A percentile compares a stretch with the other conserved stretches of the same genome.
Evolutionary conservation across 2,888 invertebrate species (phyloP).

Genomic region (Mythimna albipuncta): DNA sequence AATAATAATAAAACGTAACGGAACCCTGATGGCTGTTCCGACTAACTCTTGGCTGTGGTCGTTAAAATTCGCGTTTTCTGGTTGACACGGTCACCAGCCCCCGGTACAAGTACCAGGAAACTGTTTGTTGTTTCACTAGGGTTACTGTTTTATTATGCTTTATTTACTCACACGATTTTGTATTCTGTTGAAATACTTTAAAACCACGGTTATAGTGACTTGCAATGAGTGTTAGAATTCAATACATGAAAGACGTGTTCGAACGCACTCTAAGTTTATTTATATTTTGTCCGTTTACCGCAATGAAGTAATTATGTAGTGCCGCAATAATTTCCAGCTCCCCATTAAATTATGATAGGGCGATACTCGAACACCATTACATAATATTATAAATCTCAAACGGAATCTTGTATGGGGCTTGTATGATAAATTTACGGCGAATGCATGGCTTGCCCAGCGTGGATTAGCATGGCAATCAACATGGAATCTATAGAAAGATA

Average conservation of each 20-base stretch:
- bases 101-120: constrained; percentile 33
- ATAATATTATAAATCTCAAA: constrained; percentile 56
- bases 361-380: constrained; percentile 32
- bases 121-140: constrained; percentile 7
- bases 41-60: constrained; percentile 15
- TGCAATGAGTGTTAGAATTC: background rate
- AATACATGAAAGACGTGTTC: background rate
- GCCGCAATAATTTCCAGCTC: constrained; percentile 35
- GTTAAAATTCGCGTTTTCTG: constrained; percentile 43
- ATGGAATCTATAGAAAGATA: constrained; percentile 36
- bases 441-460: constrained; percentile 21
- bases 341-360: constrained; percentile 46
- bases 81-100: constrained; percentile 44
- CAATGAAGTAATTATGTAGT: constrained; percentile 39
- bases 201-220: background rate
- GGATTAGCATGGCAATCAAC: constrained; percentile 48
- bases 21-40: constrained; percentile 27
- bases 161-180: constrained; percentile 22
- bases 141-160: constrained; percentile 22
- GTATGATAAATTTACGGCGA: constrained; percentile 42
- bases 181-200: constrained; percentile 13
- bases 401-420: constrained; percentile 49
- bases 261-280: background rate
- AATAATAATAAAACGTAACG: constrained; percentile 33
- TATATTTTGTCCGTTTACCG: constrained; percentile 29